A percentile compares a stretch with the other conserved stretches of the same genome.
Evolutionary conservation across 2,113 vertebrate genomes (phyloP).

Genomic region (Aythya baeri): DNA sequence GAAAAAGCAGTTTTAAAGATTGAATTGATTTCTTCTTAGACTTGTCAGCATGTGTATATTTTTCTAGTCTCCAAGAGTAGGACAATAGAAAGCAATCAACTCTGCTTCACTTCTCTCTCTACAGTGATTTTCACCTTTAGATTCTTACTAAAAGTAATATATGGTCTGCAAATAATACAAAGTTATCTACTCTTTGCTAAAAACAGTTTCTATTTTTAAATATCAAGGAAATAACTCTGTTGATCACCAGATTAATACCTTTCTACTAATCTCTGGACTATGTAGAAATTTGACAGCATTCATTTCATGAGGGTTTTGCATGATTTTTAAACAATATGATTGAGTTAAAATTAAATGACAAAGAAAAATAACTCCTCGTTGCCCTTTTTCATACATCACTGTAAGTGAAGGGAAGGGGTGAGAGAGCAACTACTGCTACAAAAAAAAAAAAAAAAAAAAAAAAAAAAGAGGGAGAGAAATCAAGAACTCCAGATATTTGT

Average conservation of each 20-base stretch:
- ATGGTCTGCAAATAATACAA: background rate
- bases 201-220: background rate
- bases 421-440: background rate
- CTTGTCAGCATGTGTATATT: background rate
- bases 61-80: background rate
- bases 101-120: background rate
- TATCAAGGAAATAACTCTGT: background rate
- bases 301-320: background rate
- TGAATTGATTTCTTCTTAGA: background rate
- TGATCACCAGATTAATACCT: background rate
- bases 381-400: background rate
- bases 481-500: background rate
- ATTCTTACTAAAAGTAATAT: background rate
- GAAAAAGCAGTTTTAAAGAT: background rate
- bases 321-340: background rate
- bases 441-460: background rate
- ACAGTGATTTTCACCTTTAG: background rate
- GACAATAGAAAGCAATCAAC: background rate
- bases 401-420: background rate
- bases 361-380: background rate
- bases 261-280: background rate
- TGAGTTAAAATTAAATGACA: background rate
- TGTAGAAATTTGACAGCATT: background rate
- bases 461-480: background rate
- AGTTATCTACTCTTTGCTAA: background rate